Evolutionary conservation across 23 tunicate genomes (phyloP), one percentile per base, ranked within the genome.

Genomic region (Phallusia fumigata): DNA sequence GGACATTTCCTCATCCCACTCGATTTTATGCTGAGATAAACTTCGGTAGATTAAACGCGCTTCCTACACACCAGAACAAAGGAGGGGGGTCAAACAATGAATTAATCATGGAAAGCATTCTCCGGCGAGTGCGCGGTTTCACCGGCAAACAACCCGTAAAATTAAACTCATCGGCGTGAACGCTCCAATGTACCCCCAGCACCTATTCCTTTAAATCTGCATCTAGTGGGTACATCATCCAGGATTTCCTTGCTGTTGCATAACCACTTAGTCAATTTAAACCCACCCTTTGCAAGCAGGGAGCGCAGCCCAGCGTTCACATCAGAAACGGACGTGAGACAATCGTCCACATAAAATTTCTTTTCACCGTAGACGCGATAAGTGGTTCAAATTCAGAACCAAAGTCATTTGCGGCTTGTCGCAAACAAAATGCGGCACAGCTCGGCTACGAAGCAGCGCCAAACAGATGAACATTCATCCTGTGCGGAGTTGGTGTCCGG

Each of bases 151-250:
- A 6, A 6, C 34, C 81, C 1, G 18, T 2, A 30, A 77, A 40
- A 15, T 8, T 36, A 77, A 77, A 77, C 19, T 77, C 81, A 34
- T 77, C 81, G 10, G 58, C 36, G 15, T 11, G 18, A 5, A 77
- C 81, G 58, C 18, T 19, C 81, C 81, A 77, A 36, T 31, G 35
- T 11, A 82, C 73, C 6, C 91, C 91, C 11, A 88, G 82, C 33
- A 50, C 82, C 0, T 86, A 65, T 65, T 88, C 91, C 6, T 74
- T 15, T 3, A 83, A 6, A 0, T 26, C 40, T 33, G 40, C 35
- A 35, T 74, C 77, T 5, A 74, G 33, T 0, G 34, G 10, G 5
- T 5, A 30, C 44, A 19, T 3, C 1, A 11, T 74, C 35, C 35
- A 74, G 16, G 34, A 31, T 15, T 35, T 74, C n/a, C 33, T 31